These are phyloP conservation scores for Eristalinus sepulchralis DNA, from an alignment of 2,888 invertebrate species.

Conservation along the genomic window DNA sequence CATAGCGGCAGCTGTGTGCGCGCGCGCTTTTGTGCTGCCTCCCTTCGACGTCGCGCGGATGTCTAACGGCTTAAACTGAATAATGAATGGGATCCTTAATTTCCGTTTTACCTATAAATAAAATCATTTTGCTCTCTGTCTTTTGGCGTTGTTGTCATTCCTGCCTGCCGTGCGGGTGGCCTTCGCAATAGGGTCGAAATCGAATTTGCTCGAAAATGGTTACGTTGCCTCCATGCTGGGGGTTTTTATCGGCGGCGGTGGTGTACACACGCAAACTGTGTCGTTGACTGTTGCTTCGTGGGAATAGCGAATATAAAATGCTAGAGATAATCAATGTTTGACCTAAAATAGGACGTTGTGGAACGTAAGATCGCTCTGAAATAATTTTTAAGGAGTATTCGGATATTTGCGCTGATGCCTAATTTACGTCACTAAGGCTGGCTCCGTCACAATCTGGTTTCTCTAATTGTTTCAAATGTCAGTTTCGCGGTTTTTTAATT, in stretches of 20 bases:
- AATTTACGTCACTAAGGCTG: too few species aligned
- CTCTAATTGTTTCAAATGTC: too few species aligned
- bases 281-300: conserved; percentile 7
- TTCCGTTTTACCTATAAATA: conserved; percentile 64
- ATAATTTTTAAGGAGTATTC: too few species aligned
- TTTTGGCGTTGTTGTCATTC: conserved; percentile 10
- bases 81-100: conserved; percentile 66
- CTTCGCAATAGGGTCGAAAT: conserved; percentile 1
- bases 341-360: too few species aligned
- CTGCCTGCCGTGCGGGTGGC: neutral
- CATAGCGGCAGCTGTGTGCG: neutral
- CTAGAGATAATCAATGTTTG: too few species aligned
- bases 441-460: too few species aligned
- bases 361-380: too few species aligned
- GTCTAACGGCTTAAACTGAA: conserved; percentile 40
- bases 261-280: neutral
- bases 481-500: too few species aligned
- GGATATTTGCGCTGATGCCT: too few species aligned
- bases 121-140: conserved; percentile 58
- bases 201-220: neutral
- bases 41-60: neutral
- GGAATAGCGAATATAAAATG: conserved; percentile 16
- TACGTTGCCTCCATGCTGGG: neutral
- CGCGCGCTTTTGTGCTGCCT: neutral
- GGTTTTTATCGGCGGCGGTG: neutral